Evolutionary conservation across 2,113 vertebrate genomes (phyloP).

Genomic region (Tamias sibiricus): DNA sequence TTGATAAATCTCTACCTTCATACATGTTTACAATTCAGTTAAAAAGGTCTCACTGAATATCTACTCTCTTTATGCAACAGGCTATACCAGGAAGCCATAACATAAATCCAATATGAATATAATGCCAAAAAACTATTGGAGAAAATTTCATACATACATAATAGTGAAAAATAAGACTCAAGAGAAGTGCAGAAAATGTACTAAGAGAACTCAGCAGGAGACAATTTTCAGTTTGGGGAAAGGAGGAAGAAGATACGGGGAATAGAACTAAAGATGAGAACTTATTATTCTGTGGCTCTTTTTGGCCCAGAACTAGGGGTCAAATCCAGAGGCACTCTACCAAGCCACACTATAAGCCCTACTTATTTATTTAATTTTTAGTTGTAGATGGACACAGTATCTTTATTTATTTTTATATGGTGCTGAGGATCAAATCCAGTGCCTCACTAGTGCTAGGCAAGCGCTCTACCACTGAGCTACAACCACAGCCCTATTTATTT

Average conservation of each 20-base stretch:
- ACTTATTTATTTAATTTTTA: too few species aligned
- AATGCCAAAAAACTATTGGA: neutral
- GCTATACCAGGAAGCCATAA: neutral
- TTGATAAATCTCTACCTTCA: neutral
- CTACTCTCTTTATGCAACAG: neutral
- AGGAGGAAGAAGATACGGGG: neutral
- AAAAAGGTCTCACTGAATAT: neutral
- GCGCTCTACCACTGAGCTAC: neutral
- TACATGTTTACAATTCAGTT: neutral
- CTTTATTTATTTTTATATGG: too few species aligned
- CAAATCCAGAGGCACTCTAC: too few species aligned
- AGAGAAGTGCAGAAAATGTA: neutral
- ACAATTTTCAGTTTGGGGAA: neutral
- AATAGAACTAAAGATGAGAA: constrained; percentile 14
- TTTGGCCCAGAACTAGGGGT: too few species aligned
- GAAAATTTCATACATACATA: neutral
- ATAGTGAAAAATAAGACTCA: neutral
- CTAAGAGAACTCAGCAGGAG: neutral
- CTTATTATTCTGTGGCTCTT: neutral
- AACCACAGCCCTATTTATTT: neutral
- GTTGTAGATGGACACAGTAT: too few species aligned
- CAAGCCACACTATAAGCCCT: too few species aligned
- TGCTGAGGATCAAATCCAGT: too few species aligned
- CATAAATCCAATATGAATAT: neutral
- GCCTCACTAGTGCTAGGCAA: too few species aligned